These are phyloP conservation scores for Psittacula derbiana DNA, from an alignment of 2,797 vertebrate genomes.

Conservation along the genomic window DNA sequence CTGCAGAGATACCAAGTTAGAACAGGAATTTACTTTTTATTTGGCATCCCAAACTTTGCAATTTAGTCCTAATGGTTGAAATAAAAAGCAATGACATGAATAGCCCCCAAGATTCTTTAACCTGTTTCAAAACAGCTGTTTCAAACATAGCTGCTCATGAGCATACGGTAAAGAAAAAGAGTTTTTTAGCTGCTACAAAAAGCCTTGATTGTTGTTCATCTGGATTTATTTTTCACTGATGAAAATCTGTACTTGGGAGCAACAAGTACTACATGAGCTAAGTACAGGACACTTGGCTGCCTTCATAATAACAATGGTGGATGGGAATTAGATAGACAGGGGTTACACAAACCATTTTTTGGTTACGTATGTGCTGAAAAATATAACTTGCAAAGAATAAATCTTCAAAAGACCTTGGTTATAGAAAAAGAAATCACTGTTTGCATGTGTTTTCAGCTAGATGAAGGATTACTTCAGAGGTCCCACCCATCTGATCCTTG, in stretches of 20 bases:
- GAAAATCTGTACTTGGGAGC: slow-evolving; percentile 57
- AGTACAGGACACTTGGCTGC: slow-evolving; percentile 54
- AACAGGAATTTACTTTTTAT: not conserved
- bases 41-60: not conserved
- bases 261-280: slow-evolving; percentile 55
- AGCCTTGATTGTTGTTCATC: slow-evolving; percentile 56
- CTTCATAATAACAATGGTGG: slow-evolving; percentile 27
- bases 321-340: slow-evolving; percentile 41
- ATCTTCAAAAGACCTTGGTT: not conserved
- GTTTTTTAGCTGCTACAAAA: slow-evolving; percentile 43
- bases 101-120: not conserved
- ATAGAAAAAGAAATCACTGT: not conserved
- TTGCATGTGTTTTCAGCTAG: not conserved
- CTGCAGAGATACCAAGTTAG: not conserved
- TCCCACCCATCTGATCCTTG: not conserved
- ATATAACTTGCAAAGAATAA: not conserved
- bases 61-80: not conserved
- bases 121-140: slow-evolving; percentile 24
- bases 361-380: not conserved
- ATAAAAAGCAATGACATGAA: not conserved
- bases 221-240: slow-evolving; percentile 65
- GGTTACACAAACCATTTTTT: slow-evolving; percentile 42
- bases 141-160: not conserved
- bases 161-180: slow-evolving; percentile 18
- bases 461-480: not conserved